phyloP scores from a whole-genome alignment of 1,140 invertebrate genomes.

The Idris sp. region DNA sequence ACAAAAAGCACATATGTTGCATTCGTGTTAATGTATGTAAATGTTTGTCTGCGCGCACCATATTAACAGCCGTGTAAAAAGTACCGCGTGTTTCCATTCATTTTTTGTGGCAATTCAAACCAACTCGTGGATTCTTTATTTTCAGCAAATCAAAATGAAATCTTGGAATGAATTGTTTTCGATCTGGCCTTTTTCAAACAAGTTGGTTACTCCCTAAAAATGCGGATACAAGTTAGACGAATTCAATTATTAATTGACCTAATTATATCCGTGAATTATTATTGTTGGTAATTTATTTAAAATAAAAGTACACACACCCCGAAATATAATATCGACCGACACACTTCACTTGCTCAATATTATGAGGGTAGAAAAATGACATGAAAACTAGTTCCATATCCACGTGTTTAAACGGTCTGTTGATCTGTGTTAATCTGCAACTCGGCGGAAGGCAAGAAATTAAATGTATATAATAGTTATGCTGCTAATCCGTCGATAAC shows the following conservation, averaged over 20 bases:
- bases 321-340: constrained; percentile 35
- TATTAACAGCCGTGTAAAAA: no score
- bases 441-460: constrained; percentile 1
- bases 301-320: constrained; percentile 10
- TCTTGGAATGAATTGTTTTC: no score
- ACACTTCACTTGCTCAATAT: constrained; percentile 18
- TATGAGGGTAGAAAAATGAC: constrained; percentile 6
- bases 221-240: constrained; percentile 8
- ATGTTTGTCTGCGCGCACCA: no score
- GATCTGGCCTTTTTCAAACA: no score
- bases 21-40: no score
- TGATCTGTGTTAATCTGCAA: constrained; percentile 2
- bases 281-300: constrained; percentile 12
- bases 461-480: not conserved
- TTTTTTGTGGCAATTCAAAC: no score
- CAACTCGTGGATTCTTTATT: no score
- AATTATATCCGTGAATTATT: constrained; percentile 34
- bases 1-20: no score
- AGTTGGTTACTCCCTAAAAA: no score
- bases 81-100: no score
- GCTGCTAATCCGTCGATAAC: constrained; percentile 9
- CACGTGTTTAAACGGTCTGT: constrained; percentile 22
- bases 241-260: constrained; percentile 34
- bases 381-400: constrained; percentile 8
- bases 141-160: no score